These are phyloP conservation scores for Troides aeacus DNA, from an alignment of 2,888 invertebrate genomes.

Conservation along the genomic window DNA sequence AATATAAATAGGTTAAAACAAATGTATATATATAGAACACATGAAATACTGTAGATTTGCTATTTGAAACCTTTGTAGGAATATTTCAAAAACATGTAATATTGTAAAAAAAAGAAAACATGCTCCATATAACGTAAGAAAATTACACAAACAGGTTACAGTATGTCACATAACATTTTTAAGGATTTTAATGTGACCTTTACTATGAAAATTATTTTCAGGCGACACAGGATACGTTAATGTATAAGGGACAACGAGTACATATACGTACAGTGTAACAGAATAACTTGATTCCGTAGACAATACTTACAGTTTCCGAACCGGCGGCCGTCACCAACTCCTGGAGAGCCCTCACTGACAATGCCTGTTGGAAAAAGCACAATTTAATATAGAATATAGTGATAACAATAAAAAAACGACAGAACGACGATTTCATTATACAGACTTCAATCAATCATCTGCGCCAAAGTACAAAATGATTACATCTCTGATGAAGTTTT, in stretches of 20 bases:
- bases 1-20: constrained; percentile 47
- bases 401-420: no score
- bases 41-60: constrained; percentile 50
- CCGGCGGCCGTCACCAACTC: constrained; percentile 98
- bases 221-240: constrained; percentile 49
- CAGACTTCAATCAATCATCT: no score
- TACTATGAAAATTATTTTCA: constrained; percentile 49
- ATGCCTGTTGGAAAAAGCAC: constrained; percentile 78
- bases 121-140: background rate
- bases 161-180: constrained; percentile 30
- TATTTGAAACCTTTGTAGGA: constrained; percentile 54
- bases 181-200: constrained; percentile 42
- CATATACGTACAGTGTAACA: constrained; percentile 17
- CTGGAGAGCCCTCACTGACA: constrained; percentile 98
- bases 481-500: no score
- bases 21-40: constrained; percentile 32
- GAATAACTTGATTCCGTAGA: background rate
- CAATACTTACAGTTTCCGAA: constrained; percentile 90
- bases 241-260: constrained; percentile 32
- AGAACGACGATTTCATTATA: no score
- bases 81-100: constrained; percentile 24
- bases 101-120: background rate
- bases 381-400: no score
- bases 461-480: no score
- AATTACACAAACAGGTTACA: constrained; percentile 3